Evolutionary conservation across 2,797 vertebrate species (phyloP).

Genomic region (Ptychobarbus kaznakovi): DNA sequence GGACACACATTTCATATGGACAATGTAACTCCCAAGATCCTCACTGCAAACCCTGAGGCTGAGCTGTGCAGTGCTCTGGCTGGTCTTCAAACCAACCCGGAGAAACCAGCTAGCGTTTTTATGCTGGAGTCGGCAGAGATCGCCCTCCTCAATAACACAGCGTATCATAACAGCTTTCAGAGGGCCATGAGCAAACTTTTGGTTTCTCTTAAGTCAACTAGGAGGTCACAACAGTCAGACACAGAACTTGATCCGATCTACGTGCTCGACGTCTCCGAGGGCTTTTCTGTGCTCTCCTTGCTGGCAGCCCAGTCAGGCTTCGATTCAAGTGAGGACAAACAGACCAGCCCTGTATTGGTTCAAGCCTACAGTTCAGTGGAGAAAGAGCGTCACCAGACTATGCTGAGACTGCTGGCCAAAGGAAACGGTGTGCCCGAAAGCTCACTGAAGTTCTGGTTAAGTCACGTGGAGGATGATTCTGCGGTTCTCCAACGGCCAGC

Average conservation of each 20-base stretch:
- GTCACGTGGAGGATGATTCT: slow-evolving; percentile 87
- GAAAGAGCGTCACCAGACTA: slow-evolving; percentile 88
- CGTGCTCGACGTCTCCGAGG: slow-evolving; percentile 94
- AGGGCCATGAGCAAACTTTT: slow-evolving; percentile 85
- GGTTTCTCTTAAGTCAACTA: slow-evolving; percentile 69
- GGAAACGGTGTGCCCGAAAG: slow-evolving; percentile 83
- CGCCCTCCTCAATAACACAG: slow-evolving; percentile 87
- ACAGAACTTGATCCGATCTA: slow-evolving; percentile 77
- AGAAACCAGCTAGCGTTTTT: slow-evolving; percentile 71
- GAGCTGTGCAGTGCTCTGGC: slow-evolving; percentile 92
- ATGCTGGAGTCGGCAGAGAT: slow-evolving; percentile 91
- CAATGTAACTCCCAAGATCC: slow-evolving; percentile 24
- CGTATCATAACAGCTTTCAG: slow-evolving; percentile 87
- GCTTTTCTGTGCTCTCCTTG: slow-evolving; percentile 92
- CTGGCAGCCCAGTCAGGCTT: slow-evolving; percentile 85
- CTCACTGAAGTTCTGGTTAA: slow-evolving; percentile 92
- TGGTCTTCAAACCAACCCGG: slow-evolving; percentile 85
- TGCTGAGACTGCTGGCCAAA: slow-evolving; percentile 83
- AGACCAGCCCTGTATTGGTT: slow-evolving; percentile 62
- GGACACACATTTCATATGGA: slow-evolving; percentile 69
- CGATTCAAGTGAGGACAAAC: slow-evolving; percentile 1
- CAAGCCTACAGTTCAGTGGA: slow-evolving; percentile 94
- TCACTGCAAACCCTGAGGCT: slow-evolving; percentile 79
- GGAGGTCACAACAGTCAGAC: slow-evolving; percentile 61
- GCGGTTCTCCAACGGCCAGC: slow-evolving; percentile 88